Evolutionary conservation across 2,888 invertebrate species (phyloP).

Genomic region (Acronicta psi): DNA sequence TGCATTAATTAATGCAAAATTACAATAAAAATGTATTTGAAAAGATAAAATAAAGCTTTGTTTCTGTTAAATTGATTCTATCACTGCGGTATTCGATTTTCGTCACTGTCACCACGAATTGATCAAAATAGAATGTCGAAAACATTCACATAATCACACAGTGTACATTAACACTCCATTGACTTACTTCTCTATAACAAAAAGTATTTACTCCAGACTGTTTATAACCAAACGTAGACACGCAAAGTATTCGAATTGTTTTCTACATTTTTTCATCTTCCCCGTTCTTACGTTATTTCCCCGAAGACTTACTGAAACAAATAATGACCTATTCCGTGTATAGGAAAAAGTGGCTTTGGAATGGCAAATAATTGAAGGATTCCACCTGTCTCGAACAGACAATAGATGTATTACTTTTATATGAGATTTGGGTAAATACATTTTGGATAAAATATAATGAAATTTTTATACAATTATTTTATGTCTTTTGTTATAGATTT

Average conservation of each 20-base stretch:
- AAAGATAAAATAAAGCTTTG: no score
- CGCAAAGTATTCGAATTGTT: slow-evolving; percentile 38
- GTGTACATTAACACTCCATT: slow-evolving; percentile 9
- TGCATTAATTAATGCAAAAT: no score
- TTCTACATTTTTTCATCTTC: slow-evolving; percentile 42
- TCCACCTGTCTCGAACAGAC: slow-evolving; percentile 33
- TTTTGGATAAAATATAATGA: slow-evolving; percentile 7
- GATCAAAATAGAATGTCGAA: no score
- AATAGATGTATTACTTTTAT: slow-evolving; percentile 43
- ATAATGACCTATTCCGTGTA: slow-evolving; percentile 49
- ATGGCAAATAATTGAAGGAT: slow-evolving; percentile 53
- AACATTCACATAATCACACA: no score
- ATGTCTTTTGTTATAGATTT: slow-evolving; percentile 2
- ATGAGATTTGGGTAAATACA: slow-evolving; percentile 18
- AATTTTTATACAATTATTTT: background rate
- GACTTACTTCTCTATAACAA: slow-evolving; percentile 10
- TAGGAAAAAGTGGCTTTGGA: slow-evolving; percentile 47
- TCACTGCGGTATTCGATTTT: no score
- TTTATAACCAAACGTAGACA: slow-evolving; percentile 36
- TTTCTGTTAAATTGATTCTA: no score
- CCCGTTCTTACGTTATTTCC: slow-evolving; percentile 50
- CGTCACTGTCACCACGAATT: no score
- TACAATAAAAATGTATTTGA: no score
- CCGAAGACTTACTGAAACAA: slow-evolving; percentile 52
- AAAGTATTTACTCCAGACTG: slow-evolving; percentile 24